Evolutionary conservation across 2,113 vertebrate species (phyloP).

Genomic region (Misgurnus anguillicaudatus): DNA sequence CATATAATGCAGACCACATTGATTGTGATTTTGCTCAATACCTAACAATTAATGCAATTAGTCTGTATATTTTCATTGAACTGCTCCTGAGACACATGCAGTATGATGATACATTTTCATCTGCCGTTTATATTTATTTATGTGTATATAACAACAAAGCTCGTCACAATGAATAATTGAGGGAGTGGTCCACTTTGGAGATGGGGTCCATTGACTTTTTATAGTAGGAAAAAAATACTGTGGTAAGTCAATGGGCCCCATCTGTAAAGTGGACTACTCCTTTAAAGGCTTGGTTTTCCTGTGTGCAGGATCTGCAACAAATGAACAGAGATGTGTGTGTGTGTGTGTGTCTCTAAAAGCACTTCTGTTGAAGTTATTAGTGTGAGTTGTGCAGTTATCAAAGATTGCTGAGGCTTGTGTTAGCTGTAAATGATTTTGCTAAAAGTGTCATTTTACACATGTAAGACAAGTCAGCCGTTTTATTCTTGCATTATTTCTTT

Average conservation of each 20-base stretch:
- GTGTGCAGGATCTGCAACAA: slow-evolving; percentile 25
- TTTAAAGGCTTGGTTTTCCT: too few species aligned
- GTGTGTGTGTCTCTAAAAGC: slow-evolving; percentile 18
- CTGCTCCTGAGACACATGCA: not conserved
- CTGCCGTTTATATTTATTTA: slow-evolving; percentile 57
- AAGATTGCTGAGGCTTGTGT: slow-evolving; percentile 14
- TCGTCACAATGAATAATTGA: slow-evolving; percentile 28
- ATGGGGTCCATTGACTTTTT: too few species aligned
- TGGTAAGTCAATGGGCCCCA: too few species aligned
- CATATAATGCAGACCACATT: not conserved
- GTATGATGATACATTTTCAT: slow-evolving; percentile 31
- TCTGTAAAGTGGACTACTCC: too few species aligned
- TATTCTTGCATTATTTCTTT: slow-evolving; percentile 14
- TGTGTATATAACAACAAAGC: slow-evolving; percentile 42
- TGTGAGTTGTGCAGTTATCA: slow-evolving; percentile 23
- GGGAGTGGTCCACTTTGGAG: too few species aligned
- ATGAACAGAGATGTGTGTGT: slow-evolving; percentile 16
- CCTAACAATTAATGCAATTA: not conserved
- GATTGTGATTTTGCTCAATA: not conserved
- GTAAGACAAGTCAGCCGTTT: slow-evolving; percentile 11
- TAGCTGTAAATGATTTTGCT: slow-evolving; percentile 27
- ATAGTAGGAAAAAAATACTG: too few species aligned
- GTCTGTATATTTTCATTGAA: not conserved
- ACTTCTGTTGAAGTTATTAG: not conserved
- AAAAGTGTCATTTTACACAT: slow-evolving; percentile 22